Conservation (phyloP, 2,113 vertebrate species). For the Pseudonaja textilis region DNA sequence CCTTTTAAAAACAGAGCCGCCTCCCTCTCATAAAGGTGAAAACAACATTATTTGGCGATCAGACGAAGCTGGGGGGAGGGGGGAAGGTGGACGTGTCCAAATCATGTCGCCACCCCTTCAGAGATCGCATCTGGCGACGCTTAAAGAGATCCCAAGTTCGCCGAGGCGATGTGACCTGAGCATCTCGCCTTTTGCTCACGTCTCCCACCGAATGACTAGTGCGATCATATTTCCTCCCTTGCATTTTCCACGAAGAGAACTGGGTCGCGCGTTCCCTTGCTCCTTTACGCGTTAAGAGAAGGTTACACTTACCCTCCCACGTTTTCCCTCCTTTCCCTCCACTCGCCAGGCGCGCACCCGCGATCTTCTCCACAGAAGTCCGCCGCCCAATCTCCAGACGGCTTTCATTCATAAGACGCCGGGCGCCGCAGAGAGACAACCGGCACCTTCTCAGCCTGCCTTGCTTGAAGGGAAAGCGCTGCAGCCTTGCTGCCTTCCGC, state of each 20-base stretch:
- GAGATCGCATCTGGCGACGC: not conserved
- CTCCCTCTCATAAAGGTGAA: not conserved
- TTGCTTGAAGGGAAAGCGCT: not conserved
- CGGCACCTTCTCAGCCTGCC: not conserved
- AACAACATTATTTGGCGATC: not conserved
- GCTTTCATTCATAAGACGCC: not conserved
- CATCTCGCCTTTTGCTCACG: not conserved
- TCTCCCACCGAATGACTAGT: not conserved
- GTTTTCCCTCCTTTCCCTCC: not conserved
- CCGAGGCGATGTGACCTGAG: not conserved
- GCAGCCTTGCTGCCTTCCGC: not conserved
- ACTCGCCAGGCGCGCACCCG: rapidly evolving
- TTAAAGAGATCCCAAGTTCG: not conserved
- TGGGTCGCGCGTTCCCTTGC: not conserved
- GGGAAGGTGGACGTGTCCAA: not conserved
- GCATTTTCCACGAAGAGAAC: not conserved
- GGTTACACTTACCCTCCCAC: not conserved
- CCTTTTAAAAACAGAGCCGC: not conserved
- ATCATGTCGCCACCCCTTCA: not conserved
- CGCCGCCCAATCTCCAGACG: not conserved
- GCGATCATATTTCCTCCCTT: not conserved
- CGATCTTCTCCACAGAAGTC: too few species aligned
- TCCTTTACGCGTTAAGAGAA: too few species aligned
- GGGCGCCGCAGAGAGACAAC: not conserved
- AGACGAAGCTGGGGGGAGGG: not conserved